phyloP scores from a whole-genome alignment of 1,140 invertebrate genomes.

The Psilanteris sp. region DNA sequence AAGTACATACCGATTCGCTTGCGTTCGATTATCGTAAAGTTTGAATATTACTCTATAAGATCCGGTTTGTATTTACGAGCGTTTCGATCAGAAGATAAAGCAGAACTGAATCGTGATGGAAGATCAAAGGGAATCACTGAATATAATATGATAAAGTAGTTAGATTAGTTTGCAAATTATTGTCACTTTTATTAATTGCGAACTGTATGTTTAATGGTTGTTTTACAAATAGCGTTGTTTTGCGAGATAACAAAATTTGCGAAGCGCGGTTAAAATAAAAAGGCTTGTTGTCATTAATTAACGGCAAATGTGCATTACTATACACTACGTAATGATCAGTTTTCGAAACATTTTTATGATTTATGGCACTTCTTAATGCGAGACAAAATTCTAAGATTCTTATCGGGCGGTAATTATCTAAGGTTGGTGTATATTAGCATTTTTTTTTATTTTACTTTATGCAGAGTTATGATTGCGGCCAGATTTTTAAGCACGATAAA shows the following conservation, averaged over 20 bases:
- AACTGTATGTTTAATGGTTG: no score
- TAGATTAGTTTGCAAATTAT: conserved; percentile 18
- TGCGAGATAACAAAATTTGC: no score
- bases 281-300: conserved; percentile 14
- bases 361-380: conserved; percentile 7
- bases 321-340: conserved; percentile 13
- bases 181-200: no score
- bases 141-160: conserved; percentile 6
- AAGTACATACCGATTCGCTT: not conserved
- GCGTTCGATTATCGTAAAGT: conserved; percentile 22
- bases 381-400: conserved; percentile 1
- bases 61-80: conserved; percentile 20
- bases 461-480: no score
- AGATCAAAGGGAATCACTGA: conserved; percentile 19
- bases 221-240: no score
- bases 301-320: conserved; percentile 12
- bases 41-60: conserved; percentile 14
- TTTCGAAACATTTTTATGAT: conserved; percentile 24
- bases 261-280: no score
- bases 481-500: no score
- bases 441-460: conserved; percentile 1
- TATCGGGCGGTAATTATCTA: conserved; percentile 19
- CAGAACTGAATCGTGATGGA: conserved; percentile 5
- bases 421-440: not conserved
- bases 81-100: not conserved